Percentiles rank a stretch among this genome's conserved stretches.
Conservation (phyloP, 1,140 invertebrate species). For the Paracyclopina nana region DNA sequence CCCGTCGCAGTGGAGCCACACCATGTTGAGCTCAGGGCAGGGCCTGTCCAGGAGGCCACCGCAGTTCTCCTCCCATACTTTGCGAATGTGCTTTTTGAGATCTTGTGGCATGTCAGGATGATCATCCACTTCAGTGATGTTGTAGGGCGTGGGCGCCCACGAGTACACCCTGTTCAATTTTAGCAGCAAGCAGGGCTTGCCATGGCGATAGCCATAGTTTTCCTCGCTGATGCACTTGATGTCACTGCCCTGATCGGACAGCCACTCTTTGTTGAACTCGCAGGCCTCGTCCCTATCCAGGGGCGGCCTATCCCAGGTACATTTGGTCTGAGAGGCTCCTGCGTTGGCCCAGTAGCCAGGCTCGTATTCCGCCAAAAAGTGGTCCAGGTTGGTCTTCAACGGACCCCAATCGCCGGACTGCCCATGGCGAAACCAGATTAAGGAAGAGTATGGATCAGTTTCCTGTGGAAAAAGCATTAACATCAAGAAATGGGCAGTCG, state of each 20-base stretch:
- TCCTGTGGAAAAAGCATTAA: no score
- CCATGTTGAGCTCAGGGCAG: conserved; percentile 28
- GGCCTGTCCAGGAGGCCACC: background rate
- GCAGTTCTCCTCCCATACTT: conserved; percentile 14
- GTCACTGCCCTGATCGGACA: conserved; percentile 4
- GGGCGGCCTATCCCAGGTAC: background rate
- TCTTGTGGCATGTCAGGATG: conserved; percentile 52
- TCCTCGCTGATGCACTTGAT: conserved; percentile 14
- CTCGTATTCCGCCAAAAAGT: background rate
- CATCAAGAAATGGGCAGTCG: no score
- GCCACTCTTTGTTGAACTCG: conserved; percentile 15
- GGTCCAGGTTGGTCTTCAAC: background rate
- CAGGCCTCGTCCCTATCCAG: conserved; percentile 5
- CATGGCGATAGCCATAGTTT: conserved; percentile 34
- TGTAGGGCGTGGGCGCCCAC: conserved; percentile 48
- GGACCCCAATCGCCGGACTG: background rate
- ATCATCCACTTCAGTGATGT: conserved; percentile 37
- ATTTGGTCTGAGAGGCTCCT: conserved; percentile 7
- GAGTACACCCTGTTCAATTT: conserved; percentile 71
- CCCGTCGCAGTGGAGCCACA: conserved; percentile 70
- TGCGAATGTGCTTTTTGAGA: conserved; percentile 45
- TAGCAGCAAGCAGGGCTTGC: conserved; percentile 58
- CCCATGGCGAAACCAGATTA: conserved; percentile 7
- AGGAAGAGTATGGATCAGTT: background rate
- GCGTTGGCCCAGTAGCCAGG: background rate